These are phyloP conservation scores for Mythimna impura DNA, from an alignment of 2,888 invertebrate genomes.

Conservation along the genomic window DNA sequence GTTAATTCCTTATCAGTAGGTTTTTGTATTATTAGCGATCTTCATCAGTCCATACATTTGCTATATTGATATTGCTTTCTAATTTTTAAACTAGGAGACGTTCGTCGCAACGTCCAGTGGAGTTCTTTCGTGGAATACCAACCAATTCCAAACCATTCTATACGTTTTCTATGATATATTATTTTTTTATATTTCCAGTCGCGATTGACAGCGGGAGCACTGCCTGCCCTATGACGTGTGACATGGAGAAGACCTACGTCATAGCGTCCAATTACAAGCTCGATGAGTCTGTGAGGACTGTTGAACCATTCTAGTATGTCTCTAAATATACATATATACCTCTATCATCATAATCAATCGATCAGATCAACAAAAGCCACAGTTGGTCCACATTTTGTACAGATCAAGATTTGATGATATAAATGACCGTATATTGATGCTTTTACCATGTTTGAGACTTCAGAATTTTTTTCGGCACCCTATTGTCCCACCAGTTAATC, in stretches of 20 bases:
- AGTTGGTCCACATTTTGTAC: no score
- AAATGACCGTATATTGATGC: no score
- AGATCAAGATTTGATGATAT: no score
- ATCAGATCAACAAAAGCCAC: neutral
- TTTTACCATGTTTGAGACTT: neutral
- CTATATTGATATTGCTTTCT: no score
- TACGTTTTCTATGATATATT: no score
- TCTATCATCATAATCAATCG: neutral
- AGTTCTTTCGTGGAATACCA: neutral
- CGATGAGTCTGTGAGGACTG: slow-evolving; percentile 39
- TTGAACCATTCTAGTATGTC: slow-evolving; percentile 79
- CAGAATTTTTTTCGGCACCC: neutral
- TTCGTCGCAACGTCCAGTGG: neutral
- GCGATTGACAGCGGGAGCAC: slow-evolving; percentile 56
- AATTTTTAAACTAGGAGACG: neutral
- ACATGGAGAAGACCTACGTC: slow-evolving; percentile 60
- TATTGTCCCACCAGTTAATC: no score
- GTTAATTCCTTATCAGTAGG: neutral
- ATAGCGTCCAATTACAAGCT: slow-evolving; percentile 61
- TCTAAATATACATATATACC: neutral
- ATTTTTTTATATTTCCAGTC: slow-evolving; percentile 19
- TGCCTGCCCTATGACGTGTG: slow-evolving; percentile 73
- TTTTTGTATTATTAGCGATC: neutral
- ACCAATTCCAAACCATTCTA: neutral
- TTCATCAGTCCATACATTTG: neutral